phyloP scores from a whole-genome alignment of 1,140 invertebrate genomes.

The Drosophila pruinosa region DNA sequence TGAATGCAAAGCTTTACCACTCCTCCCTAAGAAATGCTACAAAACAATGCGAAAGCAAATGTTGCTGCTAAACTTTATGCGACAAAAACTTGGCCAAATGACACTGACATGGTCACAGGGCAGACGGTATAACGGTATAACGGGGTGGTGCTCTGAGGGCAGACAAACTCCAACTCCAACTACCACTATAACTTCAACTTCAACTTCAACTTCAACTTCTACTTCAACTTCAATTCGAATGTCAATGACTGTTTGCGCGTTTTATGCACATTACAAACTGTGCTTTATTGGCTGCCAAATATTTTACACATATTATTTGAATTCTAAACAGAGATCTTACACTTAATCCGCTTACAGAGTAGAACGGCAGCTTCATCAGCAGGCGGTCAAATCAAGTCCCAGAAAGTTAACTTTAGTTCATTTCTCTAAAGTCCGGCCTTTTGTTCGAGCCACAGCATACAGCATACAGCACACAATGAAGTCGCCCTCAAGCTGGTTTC shows the following conservation, averaged over 20 bases:
- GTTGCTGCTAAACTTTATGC: conserved; percentile 80
- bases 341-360: too few species aligned
- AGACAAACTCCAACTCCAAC: conserved; percentile 12
- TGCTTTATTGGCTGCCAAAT: conserved; percentile 53
- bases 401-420: conserved; percentile 18
- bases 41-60: conserved; percentile 74
- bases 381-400: conserved; percentile 6
- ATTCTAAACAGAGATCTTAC: background rate
- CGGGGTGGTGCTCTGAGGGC: background rate
- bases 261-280: conserved; percentile 51
- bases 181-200: background rate
- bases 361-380: too few species aligned
- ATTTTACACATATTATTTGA: conserved; percentile 4
- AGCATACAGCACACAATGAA: conserved; percentile 42
- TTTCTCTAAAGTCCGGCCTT: conserved; percentile 3
- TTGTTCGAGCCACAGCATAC: conserved; percentile 11
- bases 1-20: background rate
- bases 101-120: conserved; percentile 46
- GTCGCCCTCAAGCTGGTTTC: conserved; percentile 2
- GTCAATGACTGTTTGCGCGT: conserved; percentile 49
- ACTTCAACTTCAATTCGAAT: conserved; percentile 22
- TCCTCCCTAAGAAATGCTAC: conserved; percentile 28
- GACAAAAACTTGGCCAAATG: conserved; percentile 73
- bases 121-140: background rate
- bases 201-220: conserved; percentile 35